Base-by-base conservation (phyloP, 30 jellyfish, hydroid and myxozoan genomes). In the Hydractinia echinata region DNA sequence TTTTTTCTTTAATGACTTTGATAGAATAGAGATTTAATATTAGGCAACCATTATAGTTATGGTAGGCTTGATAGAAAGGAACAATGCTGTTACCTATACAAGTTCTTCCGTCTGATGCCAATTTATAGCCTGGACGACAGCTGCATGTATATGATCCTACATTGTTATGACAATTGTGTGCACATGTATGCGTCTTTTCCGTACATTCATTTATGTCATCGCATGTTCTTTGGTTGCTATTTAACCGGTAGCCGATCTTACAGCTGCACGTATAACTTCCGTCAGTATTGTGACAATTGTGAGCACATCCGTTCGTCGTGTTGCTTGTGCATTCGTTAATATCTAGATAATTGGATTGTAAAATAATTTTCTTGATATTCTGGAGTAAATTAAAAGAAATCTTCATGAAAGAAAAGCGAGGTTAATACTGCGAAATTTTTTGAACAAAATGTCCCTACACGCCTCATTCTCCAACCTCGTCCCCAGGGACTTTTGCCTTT, bases 251-350 rank as follows among this genome's bases (percentile, higher is more conserved):
- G 44, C 86, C 86, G 14, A 51, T 51, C 73, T n/a, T 30, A 66
- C 86, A 78, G 21, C 81, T 51, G 73, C 86, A 78, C 18, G 10
- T 7, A 48, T 78, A 78, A 21, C 80, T 55, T 11, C 86, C 86
- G 30, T 78, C 86, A 21, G 86, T 78, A 81, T 78, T 78, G 50
- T 78, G 86, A 79, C 86, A 78, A 19, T 78, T 55, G 64, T 78
- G 86, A 13, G 66, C 51, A 48, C 86, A 78, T 20, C 73, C 83
- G 50, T 78, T 51, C 48, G 66, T 61, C 30, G 72, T 9, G 48
- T 60, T 55, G 9, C 53, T 71, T 44, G 13, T 1, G 73, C 86
- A 78, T 50, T 78, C 86, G 48, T 78, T 60, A n/a, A 78, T 44
- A 61, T 78, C 86, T 78, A 50, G 44, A 30, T 30, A 30, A 30